Base-by-base conservation (phyloP, 2,113 vertebrate species). In the Gasterosteus aculeatus region DNA sequence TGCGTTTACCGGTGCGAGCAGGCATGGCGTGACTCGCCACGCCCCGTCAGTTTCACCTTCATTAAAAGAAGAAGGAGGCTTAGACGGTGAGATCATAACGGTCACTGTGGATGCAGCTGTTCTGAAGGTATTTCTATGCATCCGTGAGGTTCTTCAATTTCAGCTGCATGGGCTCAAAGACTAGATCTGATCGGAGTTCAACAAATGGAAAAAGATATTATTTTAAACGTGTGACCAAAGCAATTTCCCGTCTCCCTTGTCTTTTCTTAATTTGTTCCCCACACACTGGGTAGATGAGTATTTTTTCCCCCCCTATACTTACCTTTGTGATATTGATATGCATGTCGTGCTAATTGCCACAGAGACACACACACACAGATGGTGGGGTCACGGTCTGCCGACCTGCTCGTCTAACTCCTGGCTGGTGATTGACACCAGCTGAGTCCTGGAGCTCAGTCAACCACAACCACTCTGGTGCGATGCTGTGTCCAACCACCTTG, bases 281-380 rank as follows among this genome's bases (percentile, higher is more conserved):
- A 26, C 1, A 14, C 19, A 41, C 10, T 54, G 11, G 26, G 12
- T 42, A 41, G 11, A n/a, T 41, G 1, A 3, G 16, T 47, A 29
- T 4, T 10, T 54, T 75, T 60, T 54, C 42, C 5, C 57, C 47
- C 33, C 46, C 38, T 62, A 65, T 19, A 26, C 68, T 42, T 57
- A 19, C 47, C 58, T 69, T 22, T 75, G 10, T 9, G 46, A 49
- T 26, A 33, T 39, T 68, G 70, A 87, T 81, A 56, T 86, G 77
- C 77, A 66, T 65, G 49, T 87, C 72, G 54, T 49, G n/a, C 74
- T 88, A 81, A 88, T 86, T 81, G 64, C 72, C 64, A 66, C 9
- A 57, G 84, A 87, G 81, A 78, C 68, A 78, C 68, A 54, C 35
- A 44, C 78, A 78, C 88, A 80, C 88, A 92, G 88, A 87, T 86